These are phyloP conservation scores for Anhinga rufa DNA, from an alignment of 2,113 vertebrate genomes.

Conservation along the genomic window DNA sequence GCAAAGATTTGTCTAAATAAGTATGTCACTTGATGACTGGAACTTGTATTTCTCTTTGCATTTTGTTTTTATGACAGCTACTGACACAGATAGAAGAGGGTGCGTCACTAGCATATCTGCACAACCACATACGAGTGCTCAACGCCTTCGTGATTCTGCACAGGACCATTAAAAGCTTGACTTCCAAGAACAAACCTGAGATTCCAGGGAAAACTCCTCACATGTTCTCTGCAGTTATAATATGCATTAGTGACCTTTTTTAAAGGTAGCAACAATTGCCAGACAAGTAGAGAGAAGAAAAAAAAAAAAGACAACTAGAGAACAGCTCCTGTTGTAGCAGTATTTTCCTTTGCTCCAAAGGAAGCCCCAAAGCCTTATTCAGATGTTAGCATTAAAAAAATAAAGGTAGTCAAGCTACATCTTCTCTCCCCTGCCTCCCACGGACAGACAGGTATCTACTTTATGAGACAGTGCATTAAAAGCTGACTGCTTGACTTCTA, in stretches of 20 bases:
- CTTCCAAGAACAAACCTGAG: neutral
- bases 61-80: neutral
- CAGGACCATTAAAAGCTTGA: neutral
- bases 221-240: neutral
- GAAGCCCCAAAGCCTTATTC: neutral
- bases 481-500: neutral
- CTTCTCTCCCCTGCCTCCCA: neutral
- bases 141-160: neutral
- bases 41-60: neutral
- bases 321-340: neutral
- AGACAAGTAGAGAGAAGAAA: neutral
- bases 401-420: neutral
- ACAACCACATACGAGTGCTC: neutral
- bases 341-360: neutral
- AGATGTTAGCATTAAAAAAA: neutral
- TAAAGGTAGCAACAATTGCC: neutral
- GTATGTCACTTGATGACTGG: neutral
- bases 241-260: neutral
- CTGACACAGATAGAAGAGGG: neutral
- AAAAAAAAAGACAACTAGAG: neutral
- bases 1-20: neutral
- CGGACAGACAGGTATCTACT: neutral
- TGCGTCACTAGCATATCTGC: neutral
- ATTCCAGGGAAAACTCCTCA: neutral
- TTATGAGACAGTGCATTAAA: neutral